Evolutionary conservation across 2,888 invertebrate species (phyloP), one percentile per base, ranked within the genome.

Genomic region (Petrophora chlorosata): DNA sequence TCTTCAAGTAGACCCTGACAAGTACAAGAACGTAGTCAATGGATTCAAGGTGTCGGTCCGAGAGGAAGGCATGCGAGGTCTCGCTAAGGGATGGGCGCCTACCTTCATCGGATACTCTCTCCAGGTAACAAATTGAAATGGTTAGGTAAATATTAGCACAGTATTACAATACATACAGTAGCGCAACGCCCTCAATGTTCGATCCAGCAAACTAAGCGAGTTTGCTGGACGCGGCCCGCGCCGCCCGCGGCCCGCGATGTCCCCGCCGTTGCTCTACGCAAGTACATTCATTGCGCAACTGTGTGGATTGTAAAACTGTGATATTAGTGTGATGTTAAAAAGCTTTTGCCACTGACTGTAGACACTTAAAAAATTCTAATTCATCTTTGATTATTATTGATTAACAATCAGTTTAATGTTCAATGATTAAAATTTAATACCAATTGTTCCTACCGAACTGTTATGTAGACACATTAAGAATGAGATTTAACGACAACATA

Each of bases 41-140:
- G 98, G 98, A 5, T 98, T 98, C 91, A 93, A 88, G 77, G 92
- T 96, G 10, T 96, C 98, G 1, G 73, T 98, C 8, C 92, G 92
- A 35, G 99, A 99, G 86, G 98, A 97, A 79, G 98, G 98, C 60
- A 73, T 93, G 42, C 91, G 93, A 15, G 97, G 97, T 10, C 91
- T 99, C 50, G 97, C 93, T 34, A 96, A 94, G 83, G 99, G 99
- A 46, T 99, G 99, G 99, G 98, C 99, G 1, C 99, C 99, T 40
- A 99, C 99, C 22, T 95, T 97, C 84, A 94, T 99, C 67, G 99
- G 99, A 25, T 99, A 99, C 87, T 99, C 98, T 3, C 92, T 95
- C 72, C 98, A 97, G 88, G 92, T 92, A 16, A 35, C 5, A 3
- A 29, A 19, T 5, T 2, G 7, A 19, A 19, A 19, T 19, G 19